Evolutionary conservation across 2,888 invertebrate genomes (phyloP), one percentile per base, ranked within the genome.

Genomic region (Timema podura): DNA sequence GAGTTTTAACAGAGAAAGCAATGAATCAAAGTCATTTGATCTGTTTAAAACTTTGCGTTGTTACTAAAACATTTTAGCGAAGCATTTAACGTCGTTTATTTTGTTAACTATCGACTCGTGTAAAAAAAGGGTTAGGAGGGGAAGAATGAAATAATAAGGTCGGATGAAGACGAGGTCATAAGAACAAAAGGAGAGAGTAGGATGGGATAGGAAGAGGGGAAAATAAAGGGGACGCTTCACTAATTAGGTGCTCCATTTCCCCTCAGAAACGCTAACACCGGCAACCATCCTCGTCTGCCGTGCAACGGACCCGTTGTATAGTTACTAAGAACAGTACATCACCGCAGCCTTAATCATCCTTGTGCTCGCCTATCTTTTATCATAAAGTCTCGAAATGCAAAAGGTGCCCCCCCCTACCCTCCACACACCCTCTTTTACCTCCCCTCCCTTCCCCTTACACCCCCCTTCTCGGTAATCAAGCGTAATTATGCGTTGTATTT

Each of bases 401-500:
- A 6, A 30, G 30, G 11, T 61, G 44, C 61, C 61, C 16, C 51
- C 30, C 67, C 48, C 46, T 48, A 16, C 67, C 54, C 61, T 30
- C 70, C 61, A 68, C 30, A 30, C 30, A 30, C 59, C 51, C 65
- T 51, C 44, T 11, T 54, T 46, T 13, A 48, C 51, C 64, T 44
- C 49, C 64, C 45, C 59, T 57, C 64, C 59, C 46, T 67, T 48
- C 48, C 46, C 48, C 64, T 45, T 65, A 47, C 70, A 51, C 67
- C 30, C 30, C 30, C 48, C 61, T 45, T 16, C 68, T 54, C 61
- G 69, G 73, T 72, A 73, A 73, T 73, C 73, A 73, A 73, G 73
- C 71, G 73, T 72, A 73, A 87, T 87, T 87, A 87, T 87, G 87
- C 87, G 86, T 86, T 87, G 87, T 87, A 83, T 88, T 88, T 88